These are phyloP conservation scores for Iphiclides podalirius DNA, from an alignment of 2,888 invertebrate species.

Conservation along the genomic window DNA sequence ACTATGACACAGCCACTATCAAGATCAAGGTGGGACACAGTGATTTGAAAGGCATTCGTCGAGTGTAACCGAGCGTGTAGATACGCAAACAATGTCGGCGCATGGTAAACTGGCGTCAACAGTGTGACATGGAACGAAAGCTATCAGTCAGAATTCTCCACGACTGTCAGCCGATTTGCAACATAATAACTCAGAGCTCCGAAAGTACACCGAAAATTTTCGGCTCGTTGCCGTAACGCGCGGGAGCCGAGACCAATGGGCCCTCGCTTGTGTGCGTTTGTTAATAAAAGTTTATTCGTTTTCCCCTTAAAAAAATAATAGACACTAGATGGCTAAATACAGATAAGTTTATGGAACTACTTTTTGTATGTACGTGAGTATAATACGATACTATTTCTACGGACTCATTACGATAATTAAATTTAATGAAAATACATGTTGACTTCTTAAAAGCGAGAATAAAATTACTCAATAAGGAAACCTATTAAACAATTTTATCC, in stretches of 20 bases:
- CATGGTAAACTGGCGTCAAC: conserved; percentile 39
- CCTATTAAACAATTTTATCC: no score
- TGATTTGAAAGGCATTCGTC: conserved; percentile 17
- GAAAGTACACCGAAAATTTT: conserved; percentile 25
- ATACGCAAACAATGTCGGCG: conserved; percentile 42
- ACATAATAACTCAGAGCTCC: conserved; percentile 45
- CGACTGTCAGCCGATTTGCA: conserved; percentile 66
- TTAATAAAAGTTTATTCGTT: no score
- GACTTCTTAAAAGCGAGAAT: no score
- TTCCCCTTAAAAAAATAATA: no score
- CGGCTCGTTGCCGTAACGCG: background rate
- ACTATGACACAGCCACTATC: no score
- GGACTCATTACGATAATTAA: no score
- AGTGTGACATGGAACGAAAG: conserved; percentile 60
- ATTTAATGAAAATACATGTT: no score
- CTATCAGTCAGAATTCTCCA: conserved; percentile 65
- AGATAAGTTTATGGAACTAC: no score
- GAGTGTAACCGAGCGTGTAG: conserved; percentile 26
- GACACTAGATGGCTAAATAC: no score
- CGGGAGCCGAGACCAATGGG: conserved; percentile 11
- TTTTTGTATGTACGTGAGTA: no score
- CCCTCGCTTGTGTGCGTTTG: conserved; percentile 7
- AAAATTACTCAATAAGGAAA: no score
- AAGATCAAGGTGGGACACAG: conserved; percentile 25
- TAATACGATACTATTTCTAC: no score